These are phyloP conservation scores for Agelas oroides DNA, from an alignment of 37 sponge, comb jelly and placozoan species.

Conservation along the genomic window DNA sequence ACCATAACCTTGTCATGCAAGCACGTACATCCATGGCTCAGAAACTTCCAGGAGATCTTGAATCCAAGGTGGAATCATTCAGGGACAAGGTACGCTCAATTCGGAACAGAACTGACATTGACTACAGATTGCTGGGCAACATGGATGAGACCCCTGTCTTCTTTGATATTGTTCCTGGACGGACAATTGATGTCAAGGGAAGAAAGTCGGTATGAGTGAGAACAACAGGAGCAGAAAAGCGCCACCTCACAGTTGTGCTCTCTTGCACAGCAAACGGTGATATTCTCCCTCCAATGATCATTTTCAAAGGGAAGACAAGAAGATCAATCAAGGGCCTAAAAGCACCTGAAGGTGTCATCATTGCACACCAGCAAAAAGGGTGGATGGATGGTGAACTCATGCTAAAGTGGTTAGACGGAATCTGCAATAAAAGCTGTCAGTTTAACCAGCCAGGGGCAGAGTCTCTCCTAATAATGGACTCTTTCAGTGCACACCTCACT, in stretches of 20 bases:
- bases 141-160: conserved; percentile 26
- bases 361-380: background rate
- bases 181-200: background rate
- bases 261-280: background rate
- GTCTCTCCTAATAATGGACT: background rate
- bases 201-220: background rate
- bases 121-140: background rate
- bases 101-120: too few relatives aligned
- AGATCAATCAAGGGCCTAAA: background rate
- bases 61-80: background rate
- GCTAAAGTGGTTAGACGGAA: background rate
- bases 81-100: too few relatives aligned
- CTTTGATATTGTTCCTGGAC: background rate
- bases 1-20: conserved; percentile 4
- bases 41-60: background rate
- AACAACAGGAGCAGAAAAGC: conserved; percentile 10
- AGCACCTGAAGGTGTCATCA: background rate
- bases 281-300: conserved; percentile 1
- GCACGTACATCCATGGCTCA: conserved; percentile 10
- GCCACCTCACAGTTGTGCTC: conserved; percentile 6
- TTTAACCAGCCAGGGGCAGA: background rate
- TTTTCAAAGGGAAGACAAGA: background rate
- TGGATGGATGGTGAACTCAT: conserved; percentile 15
- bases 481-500: conserved; percentile 14
- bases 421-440: conserved; percentile 1